Evolutionary conservation across 2,888 invertebrate genomes (phyloP), one percentile per base, ranked within the genome.

Genomic region (Cryptocephalus moraei): DNA sequence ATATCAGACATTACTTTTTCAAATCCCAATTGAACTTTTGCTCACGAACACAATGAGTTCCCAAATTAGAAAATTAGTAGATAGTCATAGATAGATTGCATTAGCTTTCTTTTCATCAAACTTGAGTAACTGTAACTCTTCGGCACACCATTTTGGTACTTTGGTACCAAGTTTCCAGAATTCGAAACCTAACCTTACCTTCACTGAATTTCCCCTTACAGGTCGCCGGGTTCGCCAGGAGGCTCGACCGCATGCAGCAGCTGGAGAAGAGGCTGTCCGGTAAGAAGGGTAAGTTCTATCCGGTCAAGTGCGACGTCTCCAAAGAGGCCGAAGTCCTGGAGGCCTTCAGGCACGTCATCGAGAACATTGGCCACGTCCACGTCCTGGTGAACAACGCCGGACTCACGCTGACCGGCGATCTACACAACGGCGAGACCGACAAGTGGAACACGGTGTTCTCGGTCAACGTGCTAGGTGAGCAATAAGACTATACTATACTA

Each of bases 351-450:
- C 61, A 60, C 59, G 59, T 65, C 12, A 61, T 58, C 39, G 36
- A n/a, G 12, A 63, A 60, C 38, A 50, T 68, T 1, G 66, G 64
- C 4, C 58, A 60, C 2, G 58, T 67, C 6, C 61, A 66, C 41
- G 58, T 68, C 36, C 54, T 69, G 22, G 56, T 69, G 6, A 69
- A 69, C 47, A 67, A 68, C 46, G 68, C 68, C 9, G 69, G 66
- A 8, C 4, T 58, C 9, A 1, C 39, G 0, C 39, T 43, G n/a
- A 10, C 40, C 2, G 54, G 49, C 10, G 48, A 43, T 32, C 49
- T 64, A 32, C 46, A 45, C 12, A 58, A 63, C 57, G 53, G 49
- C 8, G 13, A 47, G 8, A 46, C 48, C 1, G 50, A 49, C 38
- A 38, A 11, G 1, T 55, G 53, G 55, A 49, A 41, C n/a, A 33